A percentile compares a stretch with the other conserved stretches of the same genome.
phyloP scores from a whole-genome alignment of 2,888 invertebrate species.

The Heliconius erato region DNA sequence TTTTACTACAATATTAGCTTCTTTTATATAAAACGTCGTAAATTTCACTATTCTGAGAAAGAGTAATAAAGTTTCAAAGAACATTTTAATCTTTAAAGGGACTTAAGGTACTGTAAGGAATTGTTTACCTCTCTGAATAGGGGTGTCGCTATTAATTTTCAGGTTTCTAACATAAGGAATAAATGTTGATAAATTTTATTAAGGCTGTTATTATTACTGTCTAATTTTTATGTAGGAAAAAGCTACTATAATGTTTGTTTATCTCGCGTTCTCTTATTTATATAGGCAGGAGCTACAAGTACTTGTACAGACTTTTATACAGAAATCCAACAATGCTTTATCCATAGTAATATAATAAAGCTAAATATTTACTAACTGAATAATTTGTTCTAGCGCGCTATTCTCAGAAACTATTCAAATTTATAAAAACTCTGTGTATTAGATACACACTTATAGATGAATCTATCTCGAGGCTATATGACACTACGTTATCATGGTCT shows the following conservation, averaged over 20 bases:
- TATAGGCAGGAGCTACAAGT: not conserved
- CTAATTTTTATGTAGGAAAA: not conserved
- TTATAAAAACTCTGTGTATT: not conserved
- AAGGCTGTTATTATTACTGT: not conserved
- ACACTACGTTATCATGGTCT: not conserved
- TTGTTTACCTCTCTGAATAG: conserved; percentile 15
- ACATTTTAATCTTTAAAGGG: conserved; percentile 23
- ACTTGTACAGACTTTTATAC: not conserved
- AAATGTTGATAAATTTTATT: not conserved
- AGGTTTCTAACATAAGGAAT: not conserved
- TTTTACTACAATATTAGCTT: not conserved
- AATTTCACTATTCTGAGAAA: not conserved
- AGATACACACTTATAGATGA: not conserved
- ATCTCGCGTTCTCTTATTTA: not conserved
- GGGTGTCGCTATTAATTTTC: not conserved
- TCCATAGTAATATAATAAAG: not conserved
- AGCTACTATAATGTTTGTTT: not conserved
- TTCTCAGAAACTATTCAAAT: not conserved
- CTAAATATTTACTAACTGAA: not conserved
- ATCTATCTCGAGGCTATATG: not conserved
- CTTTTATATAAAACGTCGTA: not conserved
- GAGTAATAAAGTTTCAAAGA: conserved; percentile 8
- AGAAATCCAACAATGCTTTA: not conserved
- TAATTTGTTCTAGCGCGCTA: not conserved
- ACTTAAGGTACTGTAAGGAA: conserved; percentile 1